Percentiles rank a stretch among this genome's conserved stretches.
Evolutionary conservation across 53 echinoderm and acorn worm genomes (phyloP).

Genomic region (Henricia sp.): DNA sequence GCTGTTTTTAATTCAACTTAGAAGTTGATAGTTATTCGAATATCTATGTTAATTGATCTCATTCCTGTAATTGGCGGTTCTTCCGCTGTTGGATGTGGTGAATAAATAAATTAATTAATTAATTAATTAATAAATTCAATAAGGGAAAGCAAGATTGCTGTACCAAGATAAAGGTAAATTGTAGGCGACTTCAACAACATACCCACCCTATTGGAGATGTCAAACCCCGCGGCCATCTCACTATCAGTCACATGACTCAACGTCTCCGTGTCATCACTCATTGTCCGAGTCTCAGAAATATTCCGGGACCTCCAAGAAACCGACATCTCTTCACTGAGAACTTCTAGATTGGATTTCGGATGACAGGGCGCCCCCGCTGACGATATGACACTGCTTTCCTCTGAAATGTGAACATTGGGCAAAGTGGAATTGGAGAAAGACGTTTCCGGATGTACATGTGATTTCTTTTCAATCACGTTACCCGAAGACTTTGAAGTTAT

Average conservation of each 20-base stretch:
- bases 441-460: background rate
- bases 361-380: conserved; percentile 6
- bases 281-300: conserved; percentile 88
- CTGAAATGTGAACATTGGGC: conserved; percentile 34
- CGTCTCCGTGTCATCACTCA: conserved; percentile 80
- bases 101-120: too few species aligned
- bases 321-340: conserved; percentile 27
- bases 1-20: too few species aligned
- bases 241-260: conserved; percentile 87
- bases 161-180: too few species aligned
- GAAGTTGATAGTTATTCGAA: too few species aligned
- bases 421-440: conserved; percentile 13
- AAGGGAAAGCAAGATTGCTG: too few species aligned
- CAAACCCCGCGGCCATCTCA: conserved; percentile 90
- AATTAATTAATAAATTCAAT: too few species aligned
- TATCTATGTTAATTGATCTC: too few species aligned
- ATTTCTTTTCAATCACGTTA: background rate
- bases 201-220: conserved; percentile 93
- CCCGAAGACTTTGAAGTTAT: background rate
- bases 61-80: too few species aligned
- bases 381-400: background rate
- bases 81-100: too few species aligned
- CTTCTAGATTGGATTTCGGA: conserved; percentile 43
- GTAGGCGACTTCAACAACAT: too few species aligned
- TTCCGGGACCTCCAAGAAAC: conserved; percentile 62